phyloP scores from a whole-genome alignment of 2,113 vertebrate genomes.

The pig (Sus scrofa) region DNA sequence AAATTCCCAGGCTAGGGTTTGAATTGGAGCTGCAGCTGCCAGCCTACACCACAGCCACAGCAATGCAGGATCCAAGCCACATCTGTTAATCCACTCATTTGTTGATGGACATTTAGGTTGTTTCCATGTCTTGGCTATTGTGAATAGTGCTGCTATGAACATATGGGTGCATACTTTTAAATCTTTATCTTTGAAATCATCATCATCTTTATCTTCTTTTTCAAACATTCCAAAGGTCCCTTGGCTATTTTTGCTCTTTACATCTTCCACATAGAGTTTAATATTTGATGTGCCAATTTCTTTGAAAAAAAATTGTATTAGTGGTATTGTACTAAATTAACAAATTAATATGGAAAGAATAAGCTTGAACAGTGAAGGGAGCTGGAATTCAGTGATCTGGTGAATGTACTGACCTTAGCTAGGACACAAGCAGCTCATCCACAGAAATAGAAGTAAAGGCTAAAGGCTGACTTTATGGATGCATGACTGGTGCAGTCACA shows the following conservation, averaged over 20 bases:
- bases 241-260: not conserved
- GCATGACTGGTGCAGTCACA: not conserved
- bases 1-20: no score
- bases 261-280: not conserved
- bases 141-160: no score
- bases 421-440: not conserved
- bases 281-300: not conserved
- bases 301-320: not conserved
- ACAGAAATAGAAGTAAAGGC: not conserved
- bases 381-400: not conserved
- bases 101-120: no score
- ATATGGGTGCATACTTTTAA: not conserved
- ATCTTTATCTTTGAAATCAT: not conserved
- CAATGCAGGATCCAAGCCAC: no score
- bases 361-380: not conserved
- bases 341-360: not conserved
- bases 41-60: no score
- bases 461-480: not conserved
- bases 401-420: not conserved
- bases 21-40: no score
- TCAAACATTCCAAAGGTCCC: not conserved
- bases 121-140: no score
- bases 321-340: not conserved
- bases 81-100: no score
- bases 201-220: not conserved